phyloP scores from a whole-genome alignment of 2,113 vertebrate species.

The Tauraco erythrolophus region DNA sequence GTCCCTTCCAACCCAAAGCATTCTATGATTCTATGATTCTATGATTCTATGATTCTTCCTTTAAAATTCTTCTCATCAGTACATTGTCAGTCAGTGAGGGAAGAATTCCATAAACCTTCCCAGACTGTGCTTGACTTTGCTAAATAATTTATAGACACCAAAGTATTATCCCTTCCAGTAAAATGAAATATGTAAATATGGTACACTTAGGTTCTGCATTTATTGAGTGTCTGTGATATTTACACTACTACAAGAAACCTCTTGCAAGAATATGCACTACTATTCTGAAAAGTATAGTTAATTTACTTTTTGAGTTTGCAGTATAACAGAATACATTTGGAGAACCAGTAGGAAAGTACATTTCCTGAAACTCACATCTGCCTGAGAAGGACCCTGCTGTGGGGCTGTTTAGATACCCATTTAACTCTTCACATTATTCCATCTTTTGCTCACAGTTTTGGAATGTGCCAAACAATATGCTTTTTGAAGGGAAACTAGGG shows the following conservation, averaged over 20 bases:
- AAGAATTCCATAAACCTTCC: background rate
- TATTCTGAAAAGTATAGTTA: background rate
- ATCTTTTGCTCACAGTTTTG: constrained; percentile 76
- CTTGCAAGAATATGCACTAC: background rate
- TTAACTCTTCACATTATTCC: constrained; percentile 74
- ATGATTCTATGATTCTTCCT: background rate
- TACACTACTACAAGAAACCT: background rate
- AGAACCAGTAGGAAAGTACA: background rate
- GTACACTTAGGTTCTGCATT: background rate
- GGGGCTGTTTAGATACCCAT: constrained; percentile 69
- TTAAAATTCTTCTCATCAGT: background rate
- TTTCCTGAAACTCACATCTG: constrained; percentile 71
- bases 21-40: background rate
- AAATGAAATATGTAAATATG: background rate
- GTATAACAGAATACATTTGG: constrained; percentile 5
- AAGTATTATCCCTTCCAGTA: background rate
- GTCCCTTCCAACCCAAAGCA: background rate
- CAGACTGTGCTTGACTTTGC: background rate
- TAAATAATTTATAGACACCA: background rate
- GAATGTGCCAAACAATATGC: constrained; percentile 84
- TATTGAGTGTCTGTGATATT: background rate
- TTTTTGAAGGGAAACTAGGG: constrained; percentile 80
- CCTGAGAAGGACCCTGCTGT: constrained; percentile 43
- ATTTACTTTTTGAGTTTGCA: background rate
- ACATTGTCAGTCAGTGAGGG: background rate